Evolutionary conservation across 92 coral and sea anemone genomes (phyloP), one percentile per base, ranked within the genome.

Genomic region (Phenganax subtilis): DNA sequence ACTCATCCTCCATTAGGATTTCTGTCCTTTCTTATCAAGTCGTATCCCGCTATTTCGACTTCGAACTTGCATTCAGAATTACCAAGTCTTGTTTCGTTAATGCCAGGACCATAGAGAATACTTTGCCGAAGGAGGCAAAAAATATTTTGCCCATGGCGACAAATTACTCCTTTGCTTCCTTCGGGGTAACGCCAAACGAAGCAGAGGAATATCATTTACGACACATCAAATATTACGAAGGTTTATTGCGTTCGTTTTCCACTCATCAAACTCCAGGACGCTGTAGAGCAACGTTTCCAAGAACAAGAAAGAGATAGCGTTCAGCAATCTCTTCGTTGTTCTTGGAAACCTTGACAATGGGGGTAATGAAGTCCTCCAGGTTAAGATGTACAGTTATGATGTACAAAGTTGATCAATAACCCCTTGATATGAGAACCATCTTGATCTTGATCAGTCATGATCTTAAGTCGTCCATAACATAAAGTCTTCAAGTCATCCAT

Each of bases 361-460:
- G 98, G 53, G 98, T 94, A 62, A 94, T 94, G 57, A 94, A 94
- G 83, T 94, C 94, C 44, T 94, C 97, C n/a, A 94, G 84, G 70
- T 90, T 92, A 0, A 91, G 89, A 30, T 15, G 98, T 97, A 97
- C 98, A 94, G 83, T 94, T 94, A 29, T 91, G 92, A 88, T 93
- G 98, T 63, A 93, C 87, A 84, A 93, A 93, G 76, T 93, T 93
- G 67, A 93, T 86, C 14, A 93, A 89, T 20, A 93, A 93, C 15
- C 98, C 98, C 83, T 93, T 93, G 85, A 93, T 93, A 84, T 93
- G 98, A 6, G 98, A 93, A 7, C 98, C 98, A 85, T 93, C 98
- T 60, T 93, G 98, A 58, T 93, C 98, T 81, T 93, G 98, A 90
- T 93, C 98, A 3, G 98, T 93, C 98, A 93, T 93, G 81, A 93